A percentile compares a stretch with the other conserved stretches of the same genome.
Conservation (phyloP, 2,113 vertebrate genomes). For the Xiphias gladius region DNA sequence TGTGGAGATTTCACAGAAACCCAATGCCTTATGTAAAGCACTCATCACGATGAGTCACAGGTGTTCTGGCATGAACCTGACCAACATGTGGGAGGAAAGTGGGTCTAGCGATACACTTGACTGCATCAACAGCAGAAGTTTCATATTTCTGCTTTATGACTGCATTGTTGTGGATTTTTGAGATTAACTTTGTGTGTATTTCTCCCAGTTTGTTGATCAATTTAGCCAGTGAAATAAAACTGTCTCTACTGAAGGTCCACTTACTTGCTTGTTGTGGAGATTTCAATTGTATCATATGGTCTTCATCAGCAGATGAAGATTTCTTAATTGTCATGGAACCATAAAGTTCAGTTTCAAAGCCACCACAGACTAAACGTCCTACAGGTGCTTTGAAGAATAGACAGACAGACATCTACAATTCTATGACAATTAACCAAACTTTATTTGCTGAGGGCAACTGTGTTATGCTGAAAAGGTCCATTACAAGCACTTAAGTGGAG, state of each 20-base stretch:
- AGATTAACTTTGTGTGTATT: background rate
- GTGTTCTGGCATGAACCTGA: constrained; percentile 56
- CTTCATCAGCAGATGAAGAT: too few relatives aligned
- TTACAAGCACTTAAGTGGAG: background rate
- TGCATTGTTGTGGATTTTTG: background rate
- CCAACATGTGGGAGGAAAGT: constrained; percentile 67
- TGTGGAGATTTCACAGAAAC: constrained; percentile 40
- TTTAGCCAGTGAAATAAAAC: background rate
- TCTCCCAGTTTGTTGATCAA: background rate
- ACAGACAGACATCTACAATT: background rate
- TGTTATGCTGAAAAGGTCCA: background rate
- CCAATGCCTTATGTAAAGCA: constrained; percentile 58
- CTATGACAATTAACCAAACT: background rate
- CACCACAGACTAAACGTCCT: too few relatives aligned
- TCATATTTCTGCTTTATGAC: background rate
- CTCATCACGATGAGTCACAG: constrained; percentile 72
- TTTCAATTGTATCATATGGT: background rate
- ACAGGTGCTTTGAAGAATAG: too few relatives aligned
- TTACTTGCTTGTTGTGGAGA: background rate
- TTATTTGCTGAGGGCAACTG: background rate
- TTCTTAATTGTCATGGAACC: background rate
- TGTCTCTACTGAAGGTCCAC: background rate
- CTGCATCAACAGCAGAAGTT: constrained; percentile 19
- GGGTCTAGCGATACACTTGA: constrained; percentile 44
- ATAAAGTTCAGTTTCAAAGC: too few relatives aligned